phyloP scores from a whole-genome alignment of 2,888 invertebrate species.

The Erynnis tages region DNA sequence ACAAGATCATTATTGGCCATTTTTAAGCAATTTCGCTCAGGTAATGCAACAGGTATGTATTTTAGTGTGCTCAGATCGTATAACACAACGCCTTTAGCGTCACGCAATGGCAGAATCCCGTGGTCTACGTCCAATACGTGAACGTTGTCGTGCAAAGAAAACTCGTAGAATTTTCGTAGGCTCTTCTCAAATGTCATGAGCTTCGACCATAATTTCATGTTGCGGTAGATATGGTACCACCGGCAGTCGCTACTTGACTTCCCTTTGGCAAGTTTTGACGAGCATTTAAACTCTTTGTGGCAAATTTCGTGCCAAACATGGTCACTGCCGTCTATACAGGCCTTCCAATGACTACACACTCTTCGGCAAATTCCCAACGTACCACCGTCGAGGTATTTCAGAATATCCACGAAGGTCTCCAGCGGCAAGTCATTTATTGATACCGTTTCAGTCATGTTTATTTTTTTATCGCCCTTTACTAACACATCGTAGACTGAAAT shows the following conservation, averaged over 20 bases:
- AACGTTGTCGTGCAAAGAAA: constrained; percentile 51
- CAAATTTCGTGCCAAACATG: constrained; percentile 58
- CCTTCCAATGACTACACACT: constrained; percentile 60
- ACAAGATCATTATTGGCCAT: constrained; percentile 55
- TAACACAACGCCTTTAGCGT: constrained; percentile 53
- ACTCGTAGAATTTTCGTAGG: constrained; percentile 56
- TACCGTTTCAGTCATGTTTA: constrained; percentile 37
- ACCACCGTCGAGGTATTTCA: constrained; percentile 51
- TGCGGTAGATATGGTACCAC: constrained; percentile 65
- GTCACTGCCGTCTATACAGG: constrained; percentile 51
- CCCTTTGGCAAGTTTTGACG: constrained; percentile 59
- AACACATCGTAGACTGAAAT: constrained; percentile 1
- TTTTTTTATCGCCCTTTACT: neutral
- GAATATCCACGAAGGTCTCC: constrained; percentile 61
- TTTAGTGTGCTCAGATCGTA: constrained; percentile 57
- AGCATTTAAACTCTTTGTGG: constrained; percentile 48
- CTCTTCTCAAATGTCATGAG: constrained; percentile 43
- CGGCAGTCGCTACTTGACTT: constrained; percentile 51
- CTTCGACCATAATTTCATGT: constrained; percentile 55
- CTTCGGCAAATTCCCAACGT: constrained; percentile 56
- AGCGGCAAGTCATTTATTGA: constrained; percentile 49
- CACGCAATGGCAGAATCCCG: constrained; percentile 58
- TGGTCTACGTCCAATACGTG: constrained; percentile 55
- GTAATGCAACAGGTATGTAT: constrained; percentile 57
- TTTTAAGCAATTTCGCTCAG: constrained; percentile 54